phyloP scores from a whole-genome alignment of 2,797 vertebrate genomes.

The Pagetopsis macropterus region DNA sequence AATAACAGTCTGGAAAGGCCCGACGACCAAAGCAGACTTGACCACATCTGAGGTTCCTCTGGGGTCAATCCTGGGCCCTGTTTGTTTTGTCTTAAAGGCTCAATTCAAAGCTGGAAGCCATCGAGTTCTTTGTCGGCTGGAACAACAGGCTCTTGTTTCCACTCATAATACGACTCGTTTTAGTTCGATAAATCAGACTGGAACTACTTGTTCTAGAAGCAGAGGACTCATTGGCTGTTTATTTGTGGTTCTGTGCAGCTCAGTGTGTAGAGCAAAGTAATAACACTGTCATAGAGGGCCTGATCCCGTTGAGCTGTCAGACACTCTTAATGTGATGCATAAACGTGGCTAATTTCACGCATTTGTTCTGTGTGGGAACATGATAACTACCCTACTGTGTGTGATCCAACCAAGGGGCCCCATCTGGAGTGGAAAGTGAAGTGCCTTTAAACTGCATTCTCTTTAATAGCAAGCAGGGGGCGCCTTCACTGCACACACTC shows the following conservation, averaged over 20 bases:
- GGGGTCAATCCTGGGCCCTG: conserved; percentile 46
- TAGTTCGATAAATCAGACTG: neutral
- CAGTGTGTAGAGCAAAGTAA: neutral
- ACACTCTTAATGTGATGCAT: neutral
- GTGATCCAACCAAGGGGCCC: no score
- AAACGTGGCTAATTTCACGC: neutral
- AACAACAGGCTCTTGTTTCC: conserved; percentile 47
- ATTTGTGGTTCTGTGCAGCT: conserved; percentile 9
- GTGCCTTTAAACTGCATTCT: no score
- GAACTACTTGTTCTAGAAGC: conserved; percentile 19
- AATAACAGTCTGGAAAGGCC: conserved; percentile 46
- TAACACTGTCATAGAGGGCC: neutral
- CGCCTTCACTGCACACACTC: no score
- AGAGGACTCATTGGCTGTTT: conserved; percentile 20
- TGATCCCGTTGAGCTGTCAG: neutral
- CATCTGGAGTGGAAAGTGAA: no score
- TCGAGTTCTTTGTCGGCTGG: conserved; percentile 21
- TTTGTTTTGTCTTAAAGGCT: conserved; percentile 44
- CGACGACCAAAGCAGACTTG: neutral
- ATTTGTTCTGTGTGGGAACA: neutral
- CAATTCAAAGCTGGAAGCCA: conserved; percentile 36
- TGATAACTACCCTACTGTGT: neutral
- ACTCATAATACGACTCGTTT: conserved; percentile 30
- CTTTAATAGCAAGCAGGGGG: no score
- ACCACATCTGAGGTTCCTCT: conserved; percentile 60